Percentiles rank a stretch among this genome's conserved stretches.
Conservation (phyloP, 1,140 invertebrate genomes). For the Drosophila sturtevanti region DNA sequence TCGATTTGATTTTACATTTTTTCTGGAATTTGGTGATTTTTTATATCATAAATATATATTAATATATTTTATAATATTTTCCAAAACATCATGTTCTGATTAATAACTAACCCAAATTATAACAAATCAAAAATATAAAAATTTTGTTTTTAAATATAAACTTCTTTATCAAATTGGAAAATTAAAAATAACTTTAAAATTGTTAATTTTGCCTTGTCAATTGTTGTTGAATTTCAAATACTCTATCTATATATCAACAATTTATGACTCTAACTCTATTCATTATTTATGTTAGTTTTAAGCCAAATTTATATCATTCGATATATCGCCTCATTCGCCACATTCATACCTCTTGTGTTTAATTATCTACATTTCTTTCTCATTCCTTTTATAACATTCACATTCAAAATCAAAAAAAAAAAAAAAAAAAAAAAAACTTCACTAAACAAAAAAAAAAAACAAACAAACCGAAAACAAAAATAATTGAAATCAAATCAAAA, state of each 20-base stretch:
- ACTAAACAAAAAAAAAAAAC: conserved; percentile 28
- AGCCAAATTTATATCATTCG: conserved; percentile 22
- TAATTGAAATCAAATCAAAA: conserved; percentile 48
- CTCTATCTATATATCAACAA: conserved; percentile 2
- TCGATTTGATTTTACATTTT: too few species aligned
- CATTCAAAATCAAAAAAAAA: conserved; percentile 45
- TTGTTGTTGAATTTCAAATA: too few species aligned
- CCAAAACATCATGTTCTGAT: too few species aligned
- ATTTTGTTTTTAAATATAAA: too few species aligned
- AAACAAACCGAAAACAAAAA: neutral
- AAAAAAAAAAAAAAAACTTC: conserved; percentile 20
- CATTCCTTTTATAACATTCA: conserved; percentile 48
- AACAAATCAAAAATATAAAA: too few species aligned
- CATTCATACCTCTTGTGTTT: conserved; percentile 19
- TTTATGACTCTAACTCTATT: conserved; percentile 2
- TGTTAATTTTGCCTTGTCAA: too few species aligned
- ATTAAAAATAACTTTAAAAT: too few species aligned
- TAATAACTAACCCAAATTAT: too few species aligned
- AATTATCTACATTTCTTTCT: conserved; percentile 37
- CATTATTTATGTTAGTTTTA: conserved; percentile 3
- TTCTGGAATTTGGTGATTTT: too few species aligned
- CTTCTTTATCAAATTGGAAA: too few species aligned
- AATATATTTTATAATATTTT: too few species aligned
- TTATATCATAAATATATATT: too few species aligned
- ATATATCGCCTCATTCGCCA: conserved; percentile 18